Base-by-base conservation (phyloP, 2,888 invertebrate genomes). In the Lymantria monacha region DNA sequence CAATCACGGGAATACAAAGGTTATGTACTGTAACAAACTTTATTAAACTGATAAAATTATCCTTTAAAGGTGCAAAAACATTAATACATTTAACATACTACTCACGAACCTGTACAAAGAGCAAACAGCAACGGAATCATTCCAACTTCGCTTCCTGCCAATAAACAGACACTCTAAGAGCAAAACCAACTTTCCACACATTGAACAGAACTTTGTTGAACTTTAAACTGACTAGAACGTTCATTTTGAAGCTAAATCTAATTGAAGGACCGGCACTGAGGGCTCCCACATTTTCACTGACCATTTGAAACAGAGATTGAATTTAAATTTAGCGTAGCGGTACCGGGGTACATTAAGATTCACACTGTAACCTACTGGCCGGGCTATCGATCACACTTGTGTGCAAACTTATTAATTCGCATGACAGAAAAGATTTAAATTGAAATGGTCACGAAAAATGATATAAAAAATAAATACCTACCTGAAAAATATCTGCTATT, bases 311-410 rank as follows among this genome's bases (percentile, higher is more conserved):
- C 77, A 70, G 76, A 81, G 80, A 80, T 82, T 81, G 89, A 87
- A 90, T 90, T 79, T 85, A 83, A 88, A 90, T 87, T 86, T 83
- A 79, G 22, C 78, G 70, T 89, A 91, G 87, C 88, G 88, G 90
- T 90, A 86, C 72, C 76, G 69, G 61, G 61, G 66, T 64, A 66
- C 76, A 87, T 90, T 90, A 79, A 79, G 69, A 91, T 91, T 85
- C 90, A 83, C 70, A 74, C 78, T 70, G 72, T 73, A 83, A 69
- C 56, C 57, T 15, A 42, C 38, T 43, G 9, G 63, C 57, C 51
- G 63, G 67, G 55, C 75, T 78, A 86, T 82, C 70, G 79, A 81
- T 86, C 86, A 87, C 87, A 84, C 81, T 83, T 30, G 10, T 45
- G 11, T n/a, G 11, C 45, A 42, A 30, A 42, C 41, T 38, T 38